Evolutionary conservation across 1,140 invertebrate species (phyloP).

Genomic region (Eriocheir sinensis): DNA sequence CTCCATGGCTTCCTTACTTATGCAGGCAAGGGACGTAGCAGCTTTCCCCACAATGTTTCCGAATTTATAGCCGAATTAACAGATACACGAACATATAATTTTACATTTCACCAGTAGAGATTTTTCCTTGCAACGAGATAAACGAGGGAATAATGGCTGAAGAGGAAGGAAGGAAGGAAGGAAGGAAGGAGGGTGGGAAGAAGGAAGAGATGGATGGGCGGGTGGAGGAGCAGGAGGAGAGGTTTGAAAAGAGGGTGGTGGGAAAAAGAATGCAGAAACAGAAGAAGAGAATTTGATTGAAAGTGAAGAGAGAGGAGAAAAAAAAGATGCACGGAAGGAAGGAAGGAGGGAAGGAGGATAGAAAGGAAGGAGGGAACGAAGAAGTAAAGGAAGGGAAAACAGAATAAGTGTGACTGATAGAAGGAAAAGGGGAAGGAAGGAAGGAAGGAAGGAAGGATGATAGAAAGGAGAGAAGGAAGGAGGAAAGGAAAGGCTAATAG

Average conservation of each 20-base stretch:
- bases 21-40: neutral
- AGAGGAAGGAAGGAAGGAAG: neutral
- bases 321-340: too few relatives aligned
- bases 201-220: neutral
- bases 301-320: neutral
- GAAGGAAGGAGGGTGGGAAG: neutral
- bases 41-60: neutral
- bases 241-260: neutral
- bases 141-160: neutral
- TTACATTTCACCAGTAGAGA: neutral
- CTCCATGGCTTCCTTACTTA: neutral
- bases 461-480: neutral
- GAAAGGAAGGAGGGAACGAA: neutral
- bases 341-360: neutral
- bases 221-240: too few relatives aligned
- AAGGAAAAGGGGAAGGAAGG: too few relatives aligned
- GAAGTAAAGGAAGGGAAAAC: neutral
- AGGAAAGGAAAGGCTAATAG: neutral
- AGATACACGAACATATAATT: conserved; percentile 25
- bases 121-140: neutral
- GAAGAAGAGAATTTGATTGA: conserved; percentile 15
- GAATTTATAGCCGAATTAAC: neutral
- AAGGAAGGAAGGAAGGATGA: too few relatives aligned
- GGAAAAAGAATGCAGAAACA: neutral
- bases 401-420: too few relatives aligned